Base-by-base conservation (phyloP, 2,113 vertebrate species). In the Cyprinodon brontotheroides region DNA sequence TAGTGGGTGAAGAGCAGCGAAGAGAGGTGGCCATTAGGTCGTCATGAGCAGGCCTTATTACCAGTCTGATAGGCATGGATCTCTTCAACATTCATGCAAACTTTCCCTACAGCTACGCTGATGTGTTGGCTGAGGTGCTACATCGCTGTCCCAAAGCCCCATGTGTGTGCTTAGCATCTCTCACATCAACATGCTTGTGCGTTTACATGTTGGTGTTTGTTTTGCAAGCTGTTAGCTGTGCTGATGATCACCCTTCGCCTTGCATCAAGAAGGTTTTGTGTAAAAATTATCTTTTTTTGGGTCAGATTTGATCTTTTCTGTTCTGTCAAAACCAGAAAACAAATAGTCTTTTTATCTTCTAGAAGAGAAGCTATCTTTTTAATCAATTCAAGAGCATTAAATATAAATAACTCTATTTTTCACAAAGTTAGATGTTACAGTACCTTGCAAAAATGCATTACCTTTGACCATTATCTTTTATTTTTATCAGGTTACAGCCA, bases 81-180 rank as follows among this genome's bases (percentile, higher is more conserved):
- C 84, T 86, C 80, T 83, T 85, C 79, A 87, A 87, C 79, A 79
- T 89, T 88, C 89, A 84, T 72, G 77, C 86, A 89, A 84, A 75
- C 43, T 15, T 53, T 29, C 47, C 20, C 13, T 9, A 61, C 13
- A 29, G 65, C 68, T 67, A 11, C 36, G 38, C 47, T 79, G 47
- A 70, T 83, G 71, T 64, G 63, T 60, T 78, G 68, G 74, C 77
- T 71, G 47, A 41, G 59, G 69, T 60, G 66, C 60, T 53, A 64
- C 64, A 77, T 77, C 6, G 4, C 74, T 74, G 29, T 74, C 63
- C 70, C 45, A 78, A 60, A 75, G 66, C 45, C 40, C 48, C 39
- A 37, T 37, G 3, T 72, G 57, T 64, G 45, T 75, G 47, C 76
- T 73, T 40, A 60, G 72, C 67, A 38, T 39, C 68, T 78, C 72